phyloP scores from a whole-genome alignment of 2,113 vertebrate genomes.

The Eolophus roseicapilla region DNA sequence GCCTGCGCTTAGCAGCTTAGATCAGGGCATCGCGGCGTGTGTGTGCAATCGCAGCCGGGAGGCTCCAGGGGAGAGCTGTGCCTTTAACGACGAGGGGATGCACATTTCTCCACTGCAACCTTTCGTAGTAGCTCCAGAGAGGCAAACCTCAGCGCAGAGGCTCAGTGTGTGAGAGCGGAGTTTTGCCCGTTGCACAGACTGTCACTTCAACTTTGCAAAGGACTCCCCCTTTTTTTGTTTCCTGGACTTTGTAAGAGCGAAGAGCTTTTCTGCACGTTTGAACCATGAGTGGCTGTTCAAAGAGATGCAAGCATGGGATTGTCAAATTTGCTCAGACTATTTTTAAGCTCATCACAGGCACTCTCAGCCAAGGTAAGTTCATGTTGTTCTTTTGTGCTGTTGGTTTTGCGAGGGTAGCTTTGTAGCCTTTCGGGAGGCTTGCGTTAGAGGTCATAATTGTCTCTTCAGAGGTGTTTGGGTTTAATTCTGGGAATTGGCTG shows the following conservation, averaged over 20 bases:
- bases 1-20: not conserved
- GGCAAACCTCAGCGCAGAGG: not conserved
- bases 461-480: not conserved
- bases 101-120: not conserved
- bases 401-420: not conserved
- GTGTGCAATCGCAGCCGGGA: not conserved
- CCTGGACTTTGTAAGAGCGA: not conserved
- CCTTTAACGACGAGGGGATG: not conserved
- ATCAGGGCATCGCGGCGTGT: not conserved
- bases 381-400: not conserved
- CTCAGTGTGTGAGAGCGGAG: not conserved
- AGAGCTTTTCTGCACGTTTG: not conserved
- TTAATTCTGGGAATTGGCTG: not conserved
- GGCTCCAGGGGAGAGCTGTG: not conserved
- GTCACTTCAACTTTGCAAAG: not conserved
- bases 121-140: not conserved
- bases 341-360: conserved; percentile 88
- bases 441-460: not conserved
- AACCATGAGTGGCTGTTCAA: conserved; percentile 87
- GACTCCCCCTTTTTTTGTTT: not conserved
- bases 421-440: not conserved
- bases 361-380: conserved; percentile 88
- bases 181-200: not conserved
- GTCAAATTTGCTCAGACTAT: conserved; percentile 86
- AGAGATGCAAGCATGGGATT: conserved; percentile 86